Evolutionary conservation across 2,113 vertebrate species (phyloP).

Genomic region (Anas platyrhynchos): DNA sequence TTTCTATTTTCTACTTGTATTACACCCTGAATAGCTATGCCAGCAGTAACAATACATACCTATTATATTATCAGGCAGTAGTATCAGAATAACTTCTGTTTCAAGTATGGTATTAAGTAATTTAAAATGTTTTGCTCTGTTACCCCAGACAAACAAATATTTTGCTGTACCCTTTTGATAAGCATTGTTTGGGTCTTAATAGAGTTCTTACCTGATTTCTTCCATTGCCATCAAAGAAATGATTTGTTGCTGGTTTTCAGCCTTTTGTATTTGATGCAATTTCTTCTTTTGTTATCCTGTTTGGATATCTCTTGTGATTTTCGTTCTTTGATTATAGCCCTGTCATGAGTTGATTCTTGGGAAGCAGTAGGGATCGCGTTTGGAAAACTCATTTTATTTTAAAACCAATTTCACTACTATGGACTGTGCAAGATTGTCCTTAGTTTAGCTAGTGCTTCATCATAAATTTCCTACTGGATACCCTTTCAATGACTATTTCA

Average conservation of each 20-base stretch:
- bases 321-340: background rate
- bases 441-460: background rate
- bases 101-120: background rate
- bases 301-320: background rate
- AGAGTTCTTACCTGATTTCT: background rate
- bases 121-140: background rate
- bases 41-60: background rate
- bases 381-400: background rate
- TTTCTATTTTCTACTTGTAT: conserved; percentile 37
- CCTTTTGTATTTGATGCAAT: background rate
- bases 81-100: background rate
- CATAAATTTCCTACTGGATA: background rate
- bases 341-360: background rate
- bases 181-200: rapidly evolving
- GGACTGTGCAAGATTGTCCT: background rate
- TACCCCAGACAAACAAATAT: background rate
- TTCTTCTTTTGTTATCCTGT: background rate
- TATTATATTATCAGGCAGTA: background rate
- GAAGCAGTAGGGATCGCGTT: background rate
- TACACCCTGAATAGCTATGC: background rate
- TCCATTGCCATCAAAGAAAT: background rate
- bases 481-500: background rate
- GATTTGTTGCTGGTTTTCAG: background rate
- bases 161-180: background rate
- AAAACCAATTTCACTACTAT: background rate